These are phyloP conservation scores for Halocynthia aurantium DNA, from an alignment of 23 tunicate genomes.

Conservation along the genomic window DNA sequence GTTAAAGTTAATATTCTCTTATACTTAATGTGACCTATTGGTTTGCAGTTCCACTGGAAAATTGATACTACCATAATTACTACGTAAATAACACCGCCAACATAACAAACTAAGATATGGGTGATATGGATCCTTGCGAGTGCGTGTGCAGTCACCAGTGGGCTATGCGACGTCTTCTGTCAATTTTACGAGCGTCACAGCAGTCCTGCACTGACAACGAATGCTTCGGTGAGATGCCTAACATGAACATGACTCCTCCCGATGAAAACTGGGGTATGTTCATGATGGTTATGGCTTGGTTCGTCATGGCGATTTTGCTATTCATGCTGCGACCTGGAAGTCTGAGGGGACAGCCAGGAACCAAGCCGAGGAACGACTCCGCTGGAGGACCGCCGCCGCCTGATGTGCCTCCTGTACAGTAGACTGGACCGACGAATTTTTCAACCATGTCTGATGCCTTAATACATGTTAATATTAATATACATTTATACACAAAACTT, in stretches of 20 bases:
- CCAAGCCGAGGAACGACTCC: background rate
- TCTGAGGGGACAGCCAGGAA: conserved; percentile 9
- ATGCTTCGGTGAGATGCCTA: conserved; percentile 51
- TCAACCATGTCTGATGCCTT: too few relatives aligned
- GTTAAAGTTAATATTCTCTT: too few relatives aligned
- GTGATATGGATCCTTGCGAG: conserved; percentile 82
- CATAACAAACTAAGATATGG: background rate
- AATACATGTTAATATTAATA: too few relatives aligned
- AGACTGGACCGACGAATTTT: background rate
- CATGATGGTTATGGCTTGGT: conserved; percentile 21
- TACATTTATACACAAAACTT: too few relatives aligned
- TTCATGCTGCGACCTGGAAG: conserved; percentile 24
- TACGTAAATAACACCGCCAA: too few relatives aligned
- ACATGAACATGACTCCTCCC: conserved; percentile 15
- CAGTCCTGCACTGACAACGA: conserved; percentile 87
- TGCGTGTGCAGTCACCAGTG: conserved; percentile 78
- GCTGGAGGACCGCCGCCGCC: conserved; percentile 25
- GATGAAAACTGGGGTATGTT: conserved; percentile 19
- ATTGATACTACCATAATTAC: too few relatives aligned
- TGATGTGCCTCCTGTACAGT: conserved; percentile 28
- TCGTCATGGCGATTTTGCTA: conserved; percentile 16
- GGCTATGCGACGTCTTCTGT: conserved; percentile 83
- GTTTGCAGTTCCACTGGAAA: too few relatives aligned
- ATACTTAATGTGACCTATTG: too few relatives aligned
- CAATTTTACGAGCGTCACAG: conserved; percentile 64